These are phyloP conservation scores for Acrobasis repandana DNA, from an alignment of 2,888 invertebrate species.

Conservation along the genomic window DNA sequence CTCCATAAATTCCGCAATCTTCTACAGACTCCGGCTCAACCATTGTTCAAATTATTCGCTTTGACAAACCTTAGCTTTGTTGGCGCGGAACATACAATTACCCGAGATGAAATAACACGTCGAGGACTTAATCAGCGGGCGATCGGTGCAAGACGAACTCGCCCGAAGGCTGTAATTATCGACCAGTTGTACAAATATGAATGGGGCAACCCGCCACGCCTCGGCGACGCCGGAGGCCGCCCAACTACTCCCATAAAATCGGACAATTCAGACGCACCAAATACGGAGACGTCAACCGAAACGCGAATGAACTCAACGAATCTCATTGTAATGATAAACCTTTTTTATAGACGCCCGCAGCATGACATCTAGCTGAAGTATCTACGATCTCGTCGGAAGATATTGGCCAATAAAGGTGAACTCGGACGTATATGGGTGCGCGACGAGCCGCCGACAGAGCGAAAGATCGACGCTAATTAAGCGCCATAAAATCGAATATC, in stretches of 20 bases:
- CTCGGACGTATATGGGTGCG: constrained; percentile 58
- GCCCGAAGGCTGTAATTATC: constrained; percentile 65
- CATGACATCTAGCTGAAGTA: constrained; percentile 63
- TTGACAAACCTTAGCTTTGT: constrained; percentile 33
- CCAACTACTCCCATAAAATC: constrained; percentile 45
- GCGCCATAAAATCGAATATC: constrained; percentile 77
- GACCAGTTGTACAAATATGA: constrained; percentile 73
- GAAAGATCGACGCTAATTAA: constrained; percentile 77
- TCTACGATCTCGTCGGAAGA: constrained; percentile 59
- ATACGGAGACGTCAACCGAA: constrained; percentile 32
- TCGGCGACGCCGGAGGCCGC: constrained; percentile 49
- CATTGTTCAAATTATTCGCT: constrained; percentile 37
- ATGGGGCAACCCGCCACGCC: constrained; percentile 55
- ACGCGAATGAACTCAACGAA: constrained; percentile 10
- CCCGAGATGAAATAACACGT: constrained; percentile 59
- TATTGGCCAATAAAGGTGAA: constrained; percentile 65
- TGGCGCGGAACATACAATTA: constrained; percentile 41
- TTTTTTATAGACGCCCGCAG: constrained; percentile 50
- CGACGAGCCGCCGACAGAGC: constrained; percentile 61
- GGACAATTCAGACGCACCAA: constrained; percentile 33
- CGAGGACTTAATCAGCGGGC: constrained; percentile 72
- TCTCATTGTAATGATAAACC: constrained; percentile 39
- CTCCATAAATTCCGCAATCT: constrained; percentile 48
- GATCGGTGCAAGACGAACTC: constrained; percentile 47
- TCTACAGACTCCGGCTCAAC: constrained; percentile 33